Evolutionary conservation across 2,113 vertebrate genomes (phyloP), one percentile per base, ranked within the genome.

Genomic region (Microtus pennsylvanicus): DNA sequence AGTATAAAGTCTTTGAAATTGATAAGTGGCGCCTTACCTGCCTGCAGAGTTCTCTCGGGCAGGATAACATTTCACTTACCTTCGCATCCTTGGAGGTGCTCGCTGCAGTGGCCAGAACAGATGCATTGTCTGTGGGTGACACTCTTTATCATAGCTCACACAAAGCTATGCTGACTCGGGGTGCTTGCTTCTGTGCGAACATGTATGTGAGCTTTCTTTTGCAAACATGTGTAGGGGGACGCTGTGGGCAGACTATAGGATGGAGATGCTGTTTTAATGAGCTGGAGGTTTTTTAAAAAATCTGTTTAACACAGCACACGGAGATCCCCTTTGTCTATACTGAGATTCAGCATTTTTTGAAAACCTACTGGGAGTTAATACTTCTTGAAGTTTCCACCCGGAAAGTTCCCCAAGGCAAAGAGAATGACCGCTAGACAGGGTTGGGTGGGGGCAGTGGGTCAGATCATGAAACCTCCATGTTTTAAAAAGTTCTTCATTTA

Each of bases 1-100:
- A 76, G 76, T 83, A 90, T 75, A 72, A 94, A 90, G 58, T 78
- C 52, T 92, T 80, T 81, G 52, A 85, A 90, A 93, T 69, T 47
- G 33, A 9, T 93, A 45, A 28, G 52, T 67, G 10, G 26, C 78
- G 47, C 16, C 74, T 75, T 30, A 22, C 8, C 17, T 38, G 75
- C 26, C 42, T 75, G 38, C 93, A 38, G 47, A 35, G 90, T 88
- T 93, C 74, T 89, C 83, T n/a, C 77, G 24, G 38, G 19, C 21
- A 82, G 33, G 70, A 78, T 67, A 87, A 78, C 9, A 72, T 86
- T 12, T 47, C 33, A 77, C 24, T 96, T 61, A 50, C 58, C 47
- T 85, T 93, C 14, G 22, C 45, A 30, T 82, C 83, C 47, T 91
- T 35, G 24, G 82, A 78, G 50, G 30, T 65, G 47, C 69, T 19